Conservation (phyloP, 1,140 invertebrate species). For the Macrocentrus cingulum region DNA sequence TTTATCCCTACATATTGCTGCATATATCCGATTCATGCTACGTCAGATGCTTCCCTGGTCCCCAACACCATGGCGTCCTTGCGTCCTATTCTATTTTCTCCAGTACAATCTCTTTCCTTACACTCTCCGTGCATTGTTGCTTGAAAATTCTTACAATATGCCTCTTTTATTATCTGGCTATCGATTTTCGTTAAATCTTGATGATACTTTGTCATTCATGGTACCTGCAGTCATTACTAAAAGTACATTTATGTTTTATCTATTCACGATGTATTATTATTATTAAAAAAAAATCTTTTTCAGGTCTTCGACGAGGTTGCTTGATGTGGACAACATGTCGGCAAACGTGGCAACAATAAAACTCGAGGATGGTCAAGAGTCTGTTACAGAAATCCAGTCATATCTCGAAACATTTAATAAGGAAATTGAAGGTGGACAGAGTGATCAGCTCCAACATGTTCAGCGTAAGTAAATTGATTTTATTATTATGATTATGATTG, state of each 20-base stretch:
- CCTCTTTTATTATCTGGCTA: no score
- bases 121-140: not conserved
- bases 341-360: constrained; percentile 53
- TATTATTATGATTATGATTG: constrained; percentile 21
- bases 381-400: constrained; percentile 77
- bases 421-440: constrained; percentile 71
- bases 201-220: no score
- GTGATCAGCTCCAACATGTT: constrained; percentile 57
- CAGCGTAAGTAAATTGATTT: constrained; percentile 53
- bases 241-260: no score
- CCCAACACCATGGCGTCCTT: constrained; percentile 11
- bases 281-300: no score
- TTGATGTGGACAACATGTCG: constrained; percentile 48
- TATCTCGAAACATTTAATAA: constrained; percentile 85
- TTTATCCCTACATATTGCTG: no score
- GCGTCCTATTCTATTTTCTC: not conserved
- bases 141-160: no score
- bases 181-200: no score
- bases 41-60: constrained; percentile 2
- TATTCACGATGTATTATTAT: no score
- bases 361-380: constrained; percentile 55
- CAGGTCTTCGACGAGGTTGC: constrained; percentile 9
- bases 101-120: not conserved
- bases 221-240: no score
- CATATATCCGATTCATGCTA: no score